phyloP scores from a whole-genome alignment of 2,888 invertebrate species.

The Erebia epiphron region DNA sequence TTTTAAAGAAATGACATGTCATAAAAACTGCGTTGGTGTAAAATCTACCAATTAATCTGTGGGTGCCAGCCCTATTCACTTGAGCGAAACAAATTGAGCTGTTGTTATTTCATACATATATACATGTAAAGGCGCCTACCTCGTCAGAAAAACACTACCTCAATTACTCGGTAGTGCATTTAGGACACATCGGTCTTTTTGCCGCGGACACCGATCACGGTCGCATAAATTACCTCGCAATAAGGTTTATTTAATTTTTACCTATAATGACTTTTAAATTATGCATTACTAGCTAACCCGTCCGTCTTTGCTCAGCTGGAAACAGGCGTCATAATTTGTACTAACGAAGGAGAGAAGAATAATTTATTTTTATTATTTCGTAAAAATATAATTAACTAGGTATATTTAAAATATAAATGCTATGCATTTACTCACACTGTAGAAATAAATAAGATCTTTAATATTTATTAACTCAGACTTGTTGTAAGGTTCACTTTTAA shows the following conservation, averaged over 20 bases:
- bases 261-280: slow-evolving; percentile 32
- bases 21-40: not conserved
- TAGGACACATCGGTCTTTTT: slow-evolving; percentile 47
- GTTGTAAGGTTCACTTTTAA: too few relatives aligned
- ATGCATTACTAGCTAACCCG: not conserved
- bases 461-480: too few relatives aligned
- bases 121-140: slow-evolving; percentile 53
- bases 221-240: slow-evolving; percentile 44
- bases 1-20: not conserved
- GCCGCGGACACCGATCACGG: slow-evolving; percentile 41
- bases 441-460: too few relatives aligned
- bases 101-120: slow-evolving; percentile 48
- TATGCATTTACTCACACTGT: too few relatives aligned
- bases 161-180: slow-evolving; percentile 54
- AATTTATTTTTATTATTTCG: too few relatives aligned
- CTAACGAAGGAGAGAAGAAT: too few relatives aligned
- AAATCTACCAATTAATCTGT: not conserved
- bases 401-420: too few relatives aligned
- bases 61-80: slow-evolving; percentile 50
- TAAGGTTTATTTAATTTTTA: slow-evolving; percentile 42
- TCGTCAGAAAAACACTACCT: slow-evolving; percentile 44
- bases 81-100: slow-evolving; percentile 60
- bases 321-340: too few relatives aligned
- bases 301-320: too few relatives aligned
- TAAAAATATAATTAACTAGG: too few relatives aligned